Conservation (phyloP, 2,888 invertebrate species). For the Cryptocephalus moraei region DNA sequence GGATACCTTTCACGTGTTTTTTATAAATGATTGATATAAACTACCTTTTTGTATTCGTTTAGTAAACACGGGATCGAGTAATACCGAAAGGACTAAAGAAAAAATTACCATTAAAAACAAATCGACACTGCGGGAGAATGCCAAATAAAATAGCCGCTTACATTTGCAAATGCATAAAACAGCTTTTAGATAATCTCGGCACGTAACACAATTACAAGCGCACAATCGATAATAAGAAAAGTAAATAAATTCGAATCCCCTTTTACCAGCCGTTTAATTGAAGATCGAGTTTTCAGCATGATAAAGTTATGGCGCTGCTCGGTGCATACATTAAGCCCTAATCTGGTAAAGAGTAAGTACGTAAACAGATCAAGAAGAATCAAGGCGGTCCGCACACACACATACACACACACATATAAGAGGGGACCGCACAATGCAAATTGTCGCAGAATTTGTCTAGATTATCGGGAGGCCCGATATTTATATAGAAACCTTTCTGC, state of each 20-base stretch:
- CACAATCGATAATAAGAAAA: conserved; percentile 24
- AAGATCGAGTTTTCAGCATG: conserved; percentile 29
- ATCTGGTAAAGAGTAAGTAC: conserved; percentile 33
- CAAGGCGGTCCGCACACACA: conserved; percentile 19
- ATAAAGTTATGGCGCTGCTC: conserved; percentile 32
- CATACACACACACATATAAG: no score
- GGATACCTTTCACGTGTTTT: no score
- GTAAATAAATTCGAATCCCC: conserved; percentile 16
- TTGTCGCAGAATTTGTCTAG: conserved; percentile 40
- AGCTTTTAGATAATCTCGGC: conserved; percentile 20
- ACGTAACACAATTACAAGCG: conserved; percentile 26
- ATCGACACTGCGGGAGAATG: conserved; percentile 11
- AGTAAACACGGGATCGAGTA: no score
- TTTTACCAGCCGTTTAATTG: conserved; percentile 32
- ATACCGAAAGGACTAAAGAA: no score
- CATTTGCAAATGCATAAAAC: conserved; percentile 6
- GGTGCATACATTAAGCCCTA: conserved; percentile 34
- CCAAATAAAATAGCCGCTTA: conserved; percentile 9
- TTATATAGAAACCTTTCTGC: conserved; percentile 14
- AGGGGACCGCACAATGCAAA: conserved; percentile 38
- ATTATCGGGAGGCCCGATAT: conserved; percentile 30
- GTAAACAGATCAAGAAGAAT: conserved; percentile 36
- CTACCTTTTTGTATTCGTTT: no score
- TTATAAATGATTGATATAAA: no score
- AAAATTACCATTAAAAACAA: not conserved